Conservation (phyloP, 2,113 vertebrate species). For the Anoura caudifer region DNA sequence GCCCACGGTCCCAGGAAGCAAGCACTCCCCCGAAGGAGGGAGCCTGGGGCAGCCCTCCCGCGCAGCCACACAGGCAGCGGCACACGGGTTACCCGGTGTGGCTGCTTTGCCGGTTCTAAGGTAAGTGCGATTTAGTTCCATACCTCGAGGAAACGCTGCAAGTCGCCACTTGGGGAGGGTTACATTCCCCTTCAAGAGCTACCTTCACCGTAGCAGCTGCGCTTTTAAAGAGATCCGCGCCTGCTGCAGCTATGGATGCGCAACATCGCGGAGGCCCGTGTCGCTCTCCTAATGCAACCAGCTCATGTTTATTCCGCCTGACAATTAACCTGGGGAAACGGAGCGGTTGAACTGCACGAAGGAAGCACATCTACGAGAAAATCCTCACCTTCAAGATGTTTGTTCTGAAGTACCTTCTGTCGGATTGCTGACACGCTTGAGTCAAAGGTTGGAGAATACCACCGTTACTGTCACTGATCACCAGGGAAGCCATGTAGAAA, state of each 20-base stretch:
- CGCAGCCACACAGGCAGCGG: neutral
- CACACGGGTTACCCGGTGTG: neutral
- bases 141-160: constrained; percentile 1
- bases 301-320: constrained; percentile 52
- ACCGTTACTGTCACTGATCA: constrained; percentile 32
- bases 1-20: neutral
- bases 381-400: constrained; percentile 39
- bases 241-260: neutral
- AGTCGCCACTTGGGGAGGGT: neutral
- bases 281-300: constrained; percentile 15
- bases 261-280: neutral
- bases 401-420: constrained; percentile 26
- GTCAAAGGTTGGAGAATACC: constrained; percentile 27
- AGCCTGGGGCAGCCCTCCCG: neutral
- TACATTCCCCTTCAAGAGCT: neutral
- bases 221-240: neutral
- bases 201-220: neutral
- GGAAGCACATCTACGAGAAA: constrained; percentile 45
- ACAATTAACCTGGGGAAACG: constrained; percentile 54
- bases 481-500: constrained; percentile 30
- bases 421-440: constrained; percentile 35
- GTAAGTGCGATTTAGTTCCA: constrained; percentile 20
- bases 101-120: neutral
- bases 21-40: neutral
- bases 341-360: neutral